These are phyloP conservation scores for Cephalopterus ornatus DNA, from an alignment of 2,113 vertebrate genomes.

Conservation along the genomic window DNA sequence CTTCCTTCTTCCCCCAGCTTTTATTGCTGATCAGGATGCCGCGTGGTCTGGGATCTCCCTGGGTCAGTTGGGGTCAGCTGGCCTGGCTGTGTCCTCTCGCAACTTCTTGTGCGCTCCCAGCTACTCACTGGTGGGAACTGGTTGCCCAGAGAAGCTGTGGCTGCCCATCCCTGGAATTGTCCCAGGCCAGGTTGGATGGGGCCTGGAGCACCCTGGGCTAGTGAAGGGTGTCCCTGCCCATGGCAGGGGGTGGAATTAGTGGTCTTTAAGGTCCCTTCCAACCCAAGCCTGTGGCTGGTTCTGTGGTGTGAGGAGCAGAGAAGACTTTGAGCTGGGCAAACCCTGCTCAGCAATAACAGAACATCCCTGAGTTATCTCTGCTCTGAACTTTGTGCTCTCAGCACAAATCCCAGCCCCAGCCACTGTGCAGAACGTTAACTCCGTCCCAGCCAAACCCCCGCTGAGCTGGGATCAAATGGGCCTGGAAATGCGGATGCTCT, in stretches of 20 bases:
- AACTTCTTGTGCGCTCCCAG: not conserved
- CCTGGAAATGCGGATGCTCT: not conserved
- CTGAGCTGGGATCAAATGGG: not conserved
- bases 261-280: not conserved
- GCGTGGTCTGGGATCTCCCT: not conserved
- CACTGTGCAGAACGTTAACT: not conserved
- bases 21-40: not conserved
- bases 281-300: not conserved
- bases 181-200: fast-evolving
- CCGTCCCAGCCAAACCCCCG: not conserved
- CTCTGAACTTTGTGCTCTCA: not conserved
- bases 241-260: not conserved
- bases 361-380: not conserved
- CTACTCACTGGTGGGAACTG: not conserved
- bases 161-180: not conserved
- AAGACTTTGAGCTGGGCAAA: not conserved
- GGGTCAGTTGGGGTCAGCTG: not conserved
- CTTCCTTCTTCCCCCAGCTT: not conserved
- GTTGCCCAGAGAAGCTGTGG: not conserved
- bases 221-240: not conserved
- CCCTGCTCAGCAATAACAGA: not conserved
- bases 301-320: not conserved
- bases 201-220: fast-evolving
- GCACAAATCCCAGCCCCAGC: not conserved
- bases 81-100: not conserved